A percentile compares a stretch with the other conserved stretches of the same genome.
Evolutionary conservation across 2,797 vertebrate species (phyloP).

Genomic region (Sebastiscus tertius): DNA sequence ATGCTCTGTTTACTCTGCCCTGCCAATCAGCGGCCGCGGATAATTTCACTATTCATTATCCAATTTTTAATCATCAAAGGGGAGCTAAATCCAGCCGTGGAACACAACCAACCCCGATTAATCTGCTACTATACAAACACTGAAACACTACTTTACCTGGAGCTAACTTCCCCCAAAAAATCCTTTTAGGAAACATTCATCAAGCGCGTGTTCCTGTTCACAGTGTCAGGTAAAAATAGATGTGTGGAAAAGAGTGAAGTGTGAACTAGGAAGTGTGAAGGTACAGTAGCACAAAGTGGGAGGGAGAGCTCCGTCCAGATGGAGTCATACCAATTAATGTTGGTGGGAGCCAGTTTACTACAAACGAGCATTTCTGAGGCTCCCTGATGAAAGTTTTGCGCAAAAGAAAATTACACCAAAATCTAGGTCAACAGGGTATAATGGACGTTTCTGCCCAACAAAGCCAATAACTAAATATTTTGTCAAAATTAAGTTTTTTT

Average conservation of each 20-base stretch:
- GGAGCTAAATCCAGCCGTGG: conserved; percentile 1
- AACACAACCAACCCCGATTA: conserved; percentile 14
- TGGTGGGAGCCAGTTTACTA: conserved; percentile 26
- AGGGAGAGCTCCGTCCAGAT: conserved; percentile 52
- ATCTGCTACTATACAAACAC: not conserved
- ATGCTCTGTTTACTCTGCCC: conserved; percentile 65
- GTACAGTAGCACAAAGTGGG: conserved; percentile 41
- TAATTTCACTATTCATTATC: conserved; percentile 61
- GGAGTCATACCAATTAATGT: conserved; percentile 46
- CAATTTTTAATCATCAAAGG: conserved; percentile 52
- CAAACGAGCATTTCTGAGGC: conserved; percentile 7
- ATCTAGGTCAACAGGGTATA: not conserved
- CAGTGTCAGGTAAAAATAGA: conserved; percentile 66
- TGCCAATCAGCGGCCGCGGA: conserved; percentile 56
- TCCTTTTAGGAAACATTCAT: conserved; percentile 4
- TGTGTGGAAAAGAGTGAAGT: conserved; percentile 41
- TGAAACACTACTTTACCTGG: not conserved
- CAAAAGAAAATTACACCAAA: not conserved
- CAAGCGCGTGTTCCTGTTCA: conserved; percentile 9
- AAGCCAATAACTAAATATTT: not conserved
- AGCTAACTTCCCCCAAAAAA: not conserved
- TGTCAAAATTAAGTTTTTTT: not conserved
- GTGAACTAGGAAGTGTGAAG: conserved; percentile 62
- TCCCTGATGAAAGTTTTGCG: not conserved
- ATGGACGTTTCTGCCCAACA: not conserved